Evolutionary conservation across 2,113 vertebrate species (phyloP).

Genomic region (Clinocottus analis): DNA sequence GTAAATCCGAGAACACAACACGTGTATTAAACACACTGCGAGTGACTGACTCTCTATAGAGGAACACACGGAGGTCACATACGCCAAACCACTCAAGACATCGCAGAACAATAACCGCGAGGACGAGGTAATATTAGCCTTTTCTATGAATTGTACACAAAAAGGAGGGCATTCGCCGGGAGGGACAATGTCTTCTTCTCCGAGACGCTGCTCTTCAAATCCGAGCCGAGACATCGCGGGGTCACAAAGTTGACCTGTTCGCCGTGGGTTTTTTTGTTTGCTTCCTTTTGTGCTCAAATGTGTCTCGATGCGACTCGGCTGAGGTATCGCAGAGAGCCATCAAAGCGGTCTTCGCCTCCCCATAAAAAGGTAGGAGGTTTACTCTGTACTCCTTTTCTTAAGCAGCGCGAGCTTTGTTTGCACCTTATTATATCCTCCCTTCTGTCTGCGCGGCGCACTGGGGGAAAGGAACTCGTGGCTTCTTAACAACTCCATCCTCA

Average conservation of each 20-base stretch:
- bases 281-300: constrained; percentile 21
- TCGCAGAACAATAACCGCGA: constrained; percentile 48
- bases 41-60: not conserved
- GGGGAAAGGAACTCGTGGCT: not conserved
- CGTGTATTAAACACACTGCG: not conserved
- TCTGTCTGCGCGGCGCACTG: constrained; percentile 6
- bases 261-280: constrained; percentile 21
- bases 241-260: constrained; percentile 30
- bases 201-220: constrained; percentile 41
- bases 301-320: constrained; percentile 32
- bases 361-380: constrained; percentile 35
- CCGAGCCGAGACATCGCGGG: constrained; percentile 38
- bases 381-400: constrained; percentile 31
- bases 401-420: constrained; percentile 38
- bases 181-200: constrained; percentile 32
- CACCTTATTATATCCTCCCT: constrained; percentile 31
- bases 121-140: constrained; percentile 50
- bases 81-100: constrained; percentile 14
- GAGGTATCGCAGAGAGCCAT: constrained; percentile 28
- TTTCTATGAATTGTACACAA: constrained; percentile 42
- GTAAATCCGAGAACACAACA: not conserved
- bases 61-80: constrained; percentile 3
- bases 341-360: constrained; percentile 26
- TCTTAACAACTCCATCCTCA: constrained; percentile 7
- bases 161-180: constrained; percentile 40